A percentile compares a stretch with the other conserved stretches of the same genome.
phyloP scores from a whole-genome alignment of 2,888 invertebrate species.

The Nephrotoma flavescens region DNA sequence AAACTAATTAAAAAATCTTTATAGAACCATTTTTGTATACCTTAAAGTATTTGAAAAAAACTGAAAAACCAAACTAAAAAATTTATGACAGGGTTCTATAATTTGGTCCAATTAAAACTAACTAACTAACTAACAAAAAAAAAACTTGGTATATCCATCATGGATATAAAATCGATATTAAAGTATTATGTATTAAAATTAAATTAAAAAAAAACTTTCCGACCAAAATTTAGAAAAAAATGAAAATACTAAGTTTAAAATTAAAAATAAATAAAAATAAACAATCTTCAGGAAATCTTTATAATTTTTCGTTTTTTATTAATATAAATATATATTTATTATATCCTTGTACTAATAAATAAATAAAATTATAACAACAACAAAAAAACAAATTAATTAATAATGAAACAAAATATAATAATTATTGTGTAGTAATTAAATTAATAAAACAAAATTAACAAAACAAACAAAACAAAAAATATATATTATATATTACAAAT shows the following conservation, averaged over 20 bases:
- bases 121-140: background rate
- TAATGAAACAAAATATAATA: background rate
- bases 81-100: background rate
- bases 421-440: constrained; percentile 3
- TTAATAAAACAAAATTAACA: background rate
- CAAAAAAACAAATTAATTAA: background rate
- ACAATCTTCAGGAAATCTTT: background rate
- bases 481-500: background rate
- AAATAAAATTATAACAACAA: background rate
- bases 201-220: background rate
- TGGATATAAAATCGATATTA: background rate
- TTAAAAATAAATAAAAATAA: background rate
- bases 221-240: background rate
- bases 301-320: background rate
- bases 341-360: background rate
- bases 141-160: background rate
- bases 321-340: background rate
- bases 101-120: constrained; percentile 2
- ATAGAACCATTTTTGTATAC: background rate
- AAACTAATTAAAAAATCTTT: background rate
- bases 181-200: background rate
- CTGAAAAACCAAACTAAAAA: background rate
- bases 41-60: background rate
- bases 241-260: background rate
- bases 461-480: background rate